Evolutionary conservation across 2,113 vertebrate species (phyloP).

Genomic region (Tetrao urogallus): DNA sequence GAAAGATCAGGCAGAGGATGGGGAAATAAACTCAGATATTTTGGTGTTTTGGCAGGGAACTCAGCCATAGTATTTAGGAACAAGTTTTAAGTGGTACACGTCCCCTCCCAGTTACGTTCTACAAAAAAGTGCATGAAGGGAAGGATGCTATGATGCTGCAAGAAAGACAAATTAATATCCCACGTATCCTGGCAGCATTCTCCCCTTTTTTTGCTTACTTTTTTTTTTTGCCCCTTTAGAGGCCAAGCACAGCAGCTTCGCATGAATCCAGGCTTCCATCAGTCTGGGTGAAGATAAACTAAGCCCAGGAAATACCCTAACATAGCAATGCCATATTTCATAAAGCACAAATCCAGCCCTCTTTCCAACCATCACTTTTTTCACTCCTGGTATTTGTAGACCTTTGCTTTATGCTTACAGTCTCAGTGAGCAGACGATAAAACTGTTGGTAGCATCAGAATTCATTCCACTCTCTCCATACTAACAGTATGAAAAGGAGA

Average conservation of each 20-base stretch:
- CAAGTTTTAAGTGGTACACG: background rate
- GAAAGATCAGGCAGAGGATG: background rate
- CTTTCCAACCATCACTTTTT: background rate
- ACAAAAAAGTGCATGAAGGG: background rate
- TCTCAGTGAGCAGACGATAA: background rate
- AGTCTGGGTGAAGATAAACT: background rate
- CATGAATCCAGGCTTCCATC: background rate
- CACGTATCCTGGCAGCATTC: rapidly evolving
- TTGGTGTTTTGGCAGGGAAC: background rate
- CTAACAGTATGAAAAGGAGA: background rate
- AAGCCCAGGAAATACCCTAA: background rate
- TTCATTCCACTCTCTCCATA: background rate
- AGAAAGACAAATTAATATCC: background rate
- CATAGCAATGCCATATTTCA: background rate
- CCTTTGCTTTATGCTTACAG: background rate
- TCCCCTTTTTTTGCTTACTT: too few relatives aligned
- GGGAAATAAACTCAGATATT: background rate
- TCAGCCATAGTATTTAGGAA: background rate
- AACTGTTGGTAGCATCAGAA: background rate
- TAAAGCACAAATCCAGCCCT: background rate
- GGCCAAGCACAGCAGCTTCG: background rate
- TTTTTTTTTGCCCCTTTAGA: background rate
- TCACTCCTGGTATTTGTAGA: background rate
- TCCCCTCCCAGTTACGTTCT: background rate
- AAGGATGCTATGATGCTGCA: background rate